Conservation (phyloP, 2,797 vertebrate genomes). For the Zenarchopterus dispar region DNA sequence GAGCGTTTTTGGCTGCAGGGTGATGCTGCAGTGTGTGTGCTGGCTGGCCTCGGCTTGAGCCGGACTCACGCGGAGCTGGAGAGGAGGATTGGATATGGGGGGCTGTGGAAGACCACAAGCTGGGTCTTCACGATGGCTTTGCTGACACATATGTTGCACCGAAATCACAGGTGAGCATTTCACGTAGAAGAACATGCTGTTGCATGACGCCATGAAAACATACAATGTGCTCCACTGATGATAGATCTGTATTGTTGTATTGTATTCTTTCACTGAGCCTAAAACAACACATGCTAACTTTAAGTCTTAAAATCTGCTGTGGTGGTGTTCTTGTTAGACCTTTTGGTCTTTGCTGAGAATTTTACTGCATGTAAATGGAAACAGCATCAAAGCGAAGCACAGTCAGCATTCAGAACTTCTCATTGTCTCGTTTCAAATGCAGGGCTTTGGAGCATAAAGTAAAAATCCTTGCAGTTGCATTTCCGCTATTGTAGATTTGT, state of each 20-base stretch:
- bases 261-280: conserved; percentile 1
- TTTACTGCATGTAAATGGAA: conserved; percentile 7
- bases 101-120: conserved; percentile 75
- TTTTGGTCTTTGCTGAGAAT: conserved; percentile 3
- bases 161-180: conserved; percentile 88
- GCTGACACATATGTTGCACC: conserved; percentile 82
- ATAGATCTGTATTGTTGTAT: neutral
- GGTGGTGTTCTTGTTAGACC: neutral
- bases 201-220: no score
- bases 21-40: conserved; percentile 88
- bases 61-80: conserved; percentile 66
- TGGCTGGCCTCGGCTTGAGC: conserved; percentile 89
- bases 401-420: conserved; percentile 17
- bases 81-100: conserved; percentile 63
- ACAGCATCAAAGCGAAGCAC: conserved; percentile 4
- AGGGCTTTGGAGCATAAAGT: neutral
- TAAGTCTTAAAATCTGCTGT: neutral
- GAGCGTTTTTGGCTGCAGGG: conserved; percentile 98
- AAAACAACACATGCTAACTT: neutral
- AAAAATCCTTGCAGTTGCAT: conserved; percentile 18
- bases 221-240: no score
- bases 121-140: conserved; percentile 86
- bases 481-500: conserved; percentile 15
- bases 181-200: conserved; percentile 1
- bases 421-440: conserved; percentile 19